A percentile compares a stretch with the other conserved stretches of the same genome.
These are phyloP conservation scores for Tipula confusa DNA, from an alignment of 2,888 invertebrate species.

Conservation along the genomic window DNA sequence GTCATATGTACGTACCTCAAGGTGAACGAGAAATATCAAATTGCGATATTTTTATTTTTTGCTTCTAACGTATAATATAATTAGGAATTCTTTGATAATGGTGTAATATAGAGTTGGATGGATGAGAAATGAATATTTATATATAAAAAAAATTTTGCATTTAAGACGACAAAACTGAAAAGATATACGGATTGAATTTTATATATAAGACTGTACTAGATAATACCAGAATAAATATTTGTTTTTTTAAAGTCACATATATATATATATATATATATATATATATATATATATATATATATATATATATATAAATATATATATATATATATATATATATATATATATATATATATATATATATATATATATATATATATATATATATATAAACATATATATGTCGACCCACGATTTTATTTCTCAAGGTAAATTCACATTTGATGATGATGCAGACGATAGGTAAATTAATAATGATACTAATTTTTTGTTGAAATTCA, in stretches of 20 bases:
- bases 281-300: neutral
- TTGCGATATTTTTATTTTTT: neutral
- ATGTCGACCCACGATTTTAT: neutral
- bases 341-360: neutral
- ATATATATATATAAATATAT: neutral
- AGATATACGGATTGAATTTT: neutral
- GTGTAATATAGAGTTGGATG: neutral
- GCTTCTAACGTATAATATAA: neutral
- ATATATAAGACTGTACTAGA: neutral
- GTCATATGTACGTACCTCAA: conserved; percentile 13
- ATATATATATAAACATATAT: too few species aligned
- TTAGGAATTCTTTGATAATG: conserved; percentile 12
- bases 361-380: neutral
- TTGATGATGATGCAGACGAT: neutral
- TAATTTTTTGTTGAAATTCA: too few species aligned
- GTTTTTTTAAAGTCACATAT: neutral
- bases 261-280: too few species aligned
- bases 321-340: neutral
- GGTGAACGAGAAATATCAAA: conserved; percentile 12
- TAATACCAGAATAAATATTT: neutral
- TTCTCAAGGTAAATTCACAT: neutral
- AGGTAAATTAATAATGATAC: neutral
- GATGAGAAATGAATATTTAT: neutral
- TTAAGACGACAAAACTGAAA: neutral
- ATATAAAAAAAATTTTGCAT: neutral